phyloP scores from a whole-genome alignment of 2,888 invertebrate species.

The Silvanus unidentatus region DNA sequence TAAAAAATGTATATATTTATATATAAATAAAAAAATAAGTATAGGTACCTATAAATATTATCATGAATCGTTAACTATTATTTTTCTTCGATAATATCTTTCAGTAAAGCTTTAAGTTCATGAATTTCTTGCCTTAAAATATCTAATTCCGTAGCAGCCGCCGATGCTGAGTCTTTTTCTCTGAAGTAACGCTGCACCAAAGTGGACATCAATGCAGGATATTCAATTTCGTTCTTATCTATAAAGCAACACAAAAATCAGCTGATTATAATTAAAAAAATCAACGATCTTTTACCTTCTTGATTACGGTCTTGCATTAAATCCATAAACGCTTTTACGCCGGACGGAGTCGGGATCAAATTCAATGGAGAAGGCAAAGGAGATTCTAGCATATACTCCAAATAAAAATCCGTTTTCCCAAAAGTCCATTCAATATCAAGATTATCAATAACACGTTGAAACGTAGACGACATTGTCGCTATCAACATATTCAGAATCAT shows the following conservation, averaged over 20 bases:
- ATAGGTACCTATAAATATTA: too few relatives aligned
- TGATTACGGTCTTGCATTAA: conserved; percentile 47
- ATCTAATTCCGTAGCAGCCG: conserved; percentile 45
- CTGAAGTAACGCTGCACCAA: conserved; percentile 59
- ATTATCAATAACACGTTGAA: conserved; percentile 63
- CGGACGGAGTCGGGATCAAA: conserved; percentile 57
- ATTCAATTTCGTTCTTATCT: conserved; percentile 39
- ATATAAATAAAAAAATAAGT: too few relatives aligned
- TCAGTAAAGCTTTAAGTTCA: conserved; percentile 39
- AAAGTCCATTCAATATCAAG: conserved; percentile 72
- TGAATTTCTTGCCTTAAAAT: conserved; percentile 47
- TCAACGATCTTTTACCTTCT: conserved; percentile 21
- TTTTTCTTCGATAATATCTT: conserved; percentile 32
- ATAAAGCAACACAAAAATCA: too few relatives aligned
- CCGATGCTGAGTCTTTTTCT: conserved; percentile 44
- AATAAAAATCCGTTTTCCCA: conserved; percentile 66
- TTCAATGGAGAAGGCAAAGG: conserved; percentile 68
- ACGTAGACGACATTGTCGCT: conserved; percentile 75
- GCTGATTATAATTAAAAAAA: too few relatives aligned
- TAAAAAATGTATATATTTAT: too few relatives aligned
- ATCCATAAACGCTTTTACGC: conserved; percentile 47
- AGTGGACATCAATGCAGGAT: conserved; percentile 53
- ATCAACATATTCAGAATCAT: conserved; percentile 72
- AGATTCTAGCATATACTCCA: conserved; percentile 66
- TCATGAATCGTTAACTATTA: too few relatives aligned